A percentile compares a stretch with the other conserved stretches of the same genome.
These are phyloP conservation scores for Drosophila murphyi DNA, from an alignment of 1,140 invertebrate genomes.

Conservation along the genomic window DNA sequence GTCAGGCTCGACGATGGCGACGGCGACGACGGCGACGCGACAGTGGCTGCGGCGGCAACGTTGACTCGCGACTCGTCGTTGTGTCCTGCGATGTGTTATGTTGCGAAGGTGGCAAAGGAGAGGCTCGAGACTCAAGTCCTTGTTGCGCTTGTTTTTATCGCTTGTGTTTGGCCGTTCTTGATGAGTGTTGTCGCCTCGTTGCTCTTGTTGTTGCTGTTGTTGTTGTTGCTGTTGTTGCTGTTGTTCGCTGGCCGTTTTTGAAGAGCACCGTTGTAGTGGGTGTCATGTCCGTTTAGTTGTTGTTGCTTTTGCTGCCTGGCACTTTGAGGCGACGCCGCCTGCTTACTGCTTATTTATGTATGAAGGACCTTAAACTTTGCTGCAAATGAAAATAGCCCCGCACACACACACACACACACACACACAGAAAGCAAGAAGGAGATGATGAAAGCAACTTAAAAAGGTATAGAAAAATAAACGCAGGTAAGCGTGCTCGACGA, in stretches of 20 bases:
- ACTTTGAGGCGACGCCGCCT: constrained; percentile 74
- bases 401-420: constrained; percentile 9
- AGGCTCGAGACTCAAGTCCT: constrained; percentile 73
- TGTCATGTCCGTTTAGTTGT: constrained; percentile 78
- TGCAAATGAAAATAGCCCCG: constrained; percentile 73
- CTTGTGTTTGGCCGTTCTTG: constrained; percentile 76
- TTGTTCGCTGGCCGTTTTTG: constrained; percentile 57
- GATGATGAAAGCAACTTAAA: constrained; percentile 33
- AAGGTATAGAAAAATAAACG: constrained; percentile 11
- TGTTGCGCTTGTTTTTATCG: constrained; percentile 82
- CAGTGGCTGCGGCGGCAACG: not conserved
- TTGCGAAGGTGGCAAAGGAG: constrained; percentile 26
- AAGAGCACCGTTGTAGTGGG: constrained; percentile 73
- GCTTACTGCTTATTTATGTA: constrained; percentile 81
- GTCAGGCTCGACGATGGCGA: constrained; percentile 47
- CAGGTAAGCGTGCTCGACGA: not conserved
- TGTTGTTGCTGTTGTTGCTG: constrained; percentile 55
- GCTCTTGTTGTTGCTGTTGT: constrained; percentile 41
- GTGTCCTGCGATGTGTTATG: constrained; percentile 67
- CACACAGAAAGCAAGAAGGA: constrained; percentile 2
- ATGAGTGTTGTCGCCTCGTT: constrained; percentile 69
- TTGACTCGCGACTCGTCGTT: constrained; percentile 53
- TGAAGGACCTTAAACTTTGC: constrained; percentile 82
- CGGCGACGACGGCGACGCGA: constrained; percentile 14
- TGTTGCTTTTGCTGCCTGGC: constrained; percentile 43